These are phyloP conservation scores for Ephialtes manifestator DNA, from an alignment of 2,888 invertebrate species.

Conservation along the genomic window DNA sequence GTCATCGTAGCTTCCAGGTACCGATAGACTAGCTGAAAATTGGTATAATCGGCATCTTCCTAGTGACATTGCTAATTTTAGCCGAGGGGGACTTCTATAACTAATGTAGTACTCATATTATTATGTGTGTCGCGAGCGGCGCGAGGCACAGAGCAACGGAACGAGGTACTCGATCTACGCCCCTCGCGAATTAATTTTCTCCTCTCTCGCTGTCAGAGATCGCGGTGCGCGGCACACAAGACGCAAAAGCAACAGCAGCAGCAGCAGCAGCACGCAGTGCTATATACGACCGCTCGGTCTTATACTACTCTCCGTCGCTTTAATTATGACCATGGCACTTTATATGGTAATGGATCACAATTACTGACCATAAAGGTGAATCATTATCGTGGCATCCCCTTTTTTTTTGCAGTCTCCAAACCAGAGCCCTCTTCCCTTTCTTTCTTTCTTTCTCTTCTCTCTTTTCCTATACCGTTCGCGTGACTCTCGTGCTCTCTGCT, in stretches of 20 bases:
- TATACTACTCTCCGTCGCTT: slow-evolving; percentile 53
- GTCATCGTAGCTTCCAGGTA: neutral
- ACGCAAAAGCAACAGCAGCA: neutral
- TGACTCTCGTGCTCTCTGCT: slow-evolving; percentile 8
- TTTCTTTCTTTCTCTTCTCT: neutral
- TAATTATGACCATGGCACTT: slow-evolving; percentile 68
- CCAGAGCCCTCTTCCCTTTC: slow-evolving; percentile 6
- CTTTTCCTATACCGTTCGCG: slow-evolving; percentile 1
- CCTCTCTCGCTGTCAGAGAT: slow-evolving; percentile 47
- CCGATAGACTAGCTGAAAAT: neutral
- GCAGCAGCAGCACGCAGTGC: neutral
- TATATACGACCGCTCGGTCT: slow-evolving; percentile 39
- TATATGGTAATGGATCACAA: slow-evolving; percentile 70
- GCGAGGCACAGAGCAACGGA: slow-evolving; percentile 22
- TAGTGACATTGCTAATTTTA: neutral
- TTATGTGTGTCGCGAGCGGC: slow-evolving; percentile 8
- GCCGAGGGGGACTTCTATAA: neutral
- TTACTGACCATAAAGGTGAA: slow-evolving; percentile 70
- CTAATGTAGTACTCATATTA: neutral
- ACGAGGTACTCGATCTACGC: slow-evolving; percentile 31
- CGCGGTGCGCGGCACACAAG: slow-evolving; percentile 28
- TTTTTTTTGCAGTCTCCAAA: neutral
- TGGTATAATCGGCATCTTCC: neutral
- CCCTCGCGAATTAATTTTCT: slow-evolving; percentile 54
- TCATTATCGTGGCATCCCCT: slow-evolving; percentile 56